phyloP scores from a whole-genome alignment of 2,797 vertebrate genomes.

The Enteromius radiatus region DNA sequence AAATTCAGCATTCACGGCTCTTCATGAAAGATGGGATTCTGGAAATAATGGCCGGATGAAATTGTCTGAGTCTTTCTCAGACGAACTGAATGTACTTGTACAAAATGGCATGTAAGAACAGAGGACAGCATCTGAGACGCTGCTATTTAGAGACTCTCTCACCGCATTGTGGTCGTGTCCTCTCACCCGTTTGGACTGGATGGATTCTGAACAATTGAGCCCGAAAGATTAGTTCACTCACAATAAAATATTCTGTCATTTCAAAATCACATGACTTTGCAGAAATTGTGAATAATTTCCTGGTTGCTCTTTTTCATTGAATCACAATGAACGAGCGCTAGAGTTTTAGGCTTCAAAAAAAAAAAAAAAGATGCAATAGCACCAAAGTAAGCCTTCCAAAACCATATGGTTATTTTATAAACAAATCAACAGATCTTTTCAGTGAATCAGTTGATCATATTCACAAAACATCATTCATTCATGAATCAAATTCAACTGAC shows the following conservation, averaged over 20 bases:
- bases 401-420: neutral
- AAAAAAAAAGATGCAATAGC: neutral
- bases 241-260: neutral
- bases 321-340: neutral
- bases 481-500: neutral
- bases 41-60: constrained; percentile 29
- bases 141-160: constrained; percentile 37
- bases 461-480: neutral
- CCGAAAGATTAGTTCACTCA: neutral
- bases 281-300: neutral
- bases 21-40: constrained; percentile 31
- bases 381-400: neutral
- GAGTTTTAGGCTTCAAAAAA: neutral
- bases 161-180: neutral
- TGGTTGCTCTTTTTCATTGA: neutral
- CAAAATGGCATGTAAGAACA: constrained; percentile 44
- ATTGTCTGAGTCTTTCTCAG: constrained; percentile 38
- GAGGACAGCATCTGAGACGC: constrained; percentile 11
- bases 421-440: neutral
- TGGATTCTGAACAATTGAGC: constrained; percentile 12
- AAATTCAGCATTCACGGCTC: neutral
- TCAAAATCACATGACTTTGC: neutral
- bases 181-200: neutral
- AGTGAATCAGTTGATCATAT: neutral
- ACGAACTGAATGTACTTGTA: constrained; percentile 31